Evolutionary conservation across 2,888 invertebrate species (phyloP).

Genomic region (Diarsia mendica): DNA sequence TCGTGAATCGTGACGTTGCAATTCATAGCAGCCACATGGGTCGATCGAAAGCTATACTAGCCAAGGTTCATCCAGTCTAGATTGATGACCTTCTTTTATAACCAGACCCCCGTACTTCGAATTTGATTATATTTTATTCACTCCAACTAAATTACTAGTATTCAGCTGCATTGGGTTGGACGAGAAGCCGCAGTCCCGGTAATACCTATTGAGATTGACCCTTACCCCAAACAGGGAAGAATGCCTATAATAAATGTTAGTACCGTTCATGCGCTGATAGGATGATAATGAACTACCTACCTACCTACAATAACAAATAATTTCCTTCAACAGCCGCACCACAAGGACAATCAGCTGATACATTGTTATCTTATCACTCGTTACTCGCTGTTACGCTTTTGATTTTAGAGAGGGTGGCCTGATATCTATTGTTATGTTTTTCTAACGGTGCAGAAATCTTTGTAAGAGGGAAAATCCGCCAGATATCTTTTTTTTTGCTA

Average conservation of each 20-base stretch:
- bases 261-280: conserved; percentile 31
- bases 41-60: background rate
- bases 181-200: background rate
- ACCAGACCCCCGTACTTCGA: background rate
- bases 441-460: background rate
- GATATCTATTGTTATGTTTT: conserved; percentile 15
- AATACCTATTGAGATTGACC: no score
- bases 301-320: conserved; percentile 49
- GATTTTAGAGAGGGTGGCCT: conserved; percentile 41
- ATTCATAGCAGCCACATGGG: background rate
- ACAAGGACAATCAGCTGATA: conserved; percentile 63
- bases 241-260: conserved; percentile 19
- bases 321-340: conserved; percentile 46
- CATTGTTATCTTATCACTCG: conserved; percentile 56
- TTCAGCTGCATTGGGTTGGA: background rate
- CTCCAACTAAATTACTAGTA: background rate
- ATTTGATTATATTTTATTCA: background rate
- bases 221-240: background rate
- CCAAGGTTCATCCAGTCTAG: background rate
- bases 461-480: background rate
- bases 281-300: conserved; percentile 45
- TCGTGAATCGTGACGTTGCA: background rate
- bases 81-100: background rate
- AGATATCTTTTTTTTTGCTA: background rate
- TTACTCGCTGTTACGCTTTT: conserved; percentile 46